phyloP scores from a whole-genome alignment of 1,140 invertebrate genomes.

The Heliconius himera region DNA sequence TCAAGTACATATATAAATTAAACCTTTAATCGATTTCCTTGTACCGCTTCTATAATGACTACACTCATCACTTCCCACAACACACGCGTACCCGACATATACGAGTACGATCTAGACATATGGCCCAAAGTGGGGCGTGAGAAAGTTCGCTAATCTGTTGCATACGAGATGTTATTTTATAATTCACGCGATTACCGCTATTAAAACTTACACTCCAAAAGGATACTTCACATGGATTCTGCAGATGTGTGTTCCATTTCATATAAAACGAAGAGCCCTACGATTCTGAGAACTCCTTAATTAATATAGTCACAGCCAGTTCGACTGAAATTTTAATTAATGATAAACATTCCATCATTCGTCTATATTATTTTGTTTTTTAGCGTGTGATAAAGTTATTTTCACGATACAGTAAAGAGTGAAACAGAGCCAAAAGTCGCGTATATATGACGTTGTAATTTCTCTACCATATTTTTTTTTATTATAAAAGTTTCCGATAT shows the following conservation, averaged over 20 bases:
- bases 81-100: not conserved
- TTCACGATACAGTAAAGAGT: no score
- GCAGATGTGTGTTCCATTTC: not conserved
- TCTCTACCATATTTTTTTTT: no score
- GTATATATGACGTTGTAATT: no score
- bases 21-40: no score
- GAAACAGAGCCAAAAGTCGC: no score
- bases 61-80: not conserved
- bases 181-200: slow-evolving; percentile 1
- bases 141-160: slow-evolving; percentile 11
- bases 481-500: no score
- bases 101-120: not conserved
- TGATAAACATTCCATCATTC: not conserved
- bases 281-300: not conserved
- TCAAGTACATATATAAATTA: no score
- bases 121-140: slow-evolving; percentile 11
- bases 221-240: not conserved
- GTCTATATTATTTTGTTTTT: not conserved
- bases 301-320: not conserved
- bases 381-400: not conserved
- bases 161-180: slow-evolving; percentile 7
- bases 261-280: not conserved
- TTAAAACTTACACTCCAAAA: slow-evolving; percentile 9
- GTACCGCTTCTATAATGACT: not conserved
- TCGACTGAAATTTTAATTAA: slow-evolving; percentile 7